Percentiles rank a stretch among this genome's conserved stretches.
These are phyloP conservation scores for Theristus sp. DNA, from an alignment of 2,888 invertebrate genomes.

Conservation along the genomic window DNA sequence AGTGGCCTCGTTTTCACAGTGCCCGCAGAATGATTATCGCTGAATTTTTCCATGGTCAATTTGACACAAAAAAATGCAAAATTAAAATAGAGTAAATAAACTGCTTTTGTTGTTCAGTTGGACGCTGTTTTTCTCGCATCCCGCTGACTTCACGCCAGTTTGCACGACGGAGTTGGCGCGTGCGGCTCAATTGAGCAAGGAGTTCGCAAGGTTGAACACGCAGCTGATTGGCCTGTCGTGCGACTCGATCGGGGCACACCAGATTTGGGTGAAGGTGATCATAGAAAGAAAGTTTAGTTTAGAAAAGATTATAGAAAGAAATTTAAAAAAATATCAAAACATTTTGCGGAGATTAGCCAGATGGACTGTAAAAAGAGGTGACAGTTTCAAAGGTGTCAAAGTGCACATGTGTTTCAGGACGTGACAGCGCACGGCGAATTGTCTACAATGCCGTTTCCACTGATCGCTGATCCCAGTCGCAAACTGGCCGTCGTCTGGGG, in stretches of 20 bases:
- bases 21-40: too few relatives aligned
- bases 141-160: slow-evolving; percentile 89
- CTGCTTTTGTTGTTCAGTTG: slow-evolving; percentile 44
- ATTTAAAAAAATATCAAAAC: too few relatives aligned
- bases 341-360: too few relatives aligned
- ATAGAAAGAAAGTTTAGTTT: slow-evolving; percentile 3
- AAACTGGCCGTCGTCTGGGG: slow-evolving; percentile 55
- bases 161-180: slow-evolving; percentile 84
- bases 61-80: neutral
- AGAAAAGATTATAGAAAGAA: too few relatives aligned
- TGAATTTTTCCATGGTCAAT: neutral
- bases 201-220: slow-evolving; percentile 30
- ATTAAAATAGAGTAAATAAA: neutral
- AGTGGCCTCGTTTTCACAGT: neutral
- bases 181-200: slow-evolving; percentile 37
- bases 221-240: slow-evolving; percentile 69
- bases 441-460: slow-evolving; percentile 59
- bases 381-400: too few relatives aligned
- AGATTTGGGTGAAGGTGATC: slow-evolving; percentile 48
- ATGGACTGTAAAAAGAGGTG: too few relatives aligned
- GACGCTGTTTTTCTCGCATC: slow-evolving; percentile 84
- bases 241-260: slow-evolving; percentile 59
- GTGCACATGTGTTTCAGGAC: too few relatives aligned
- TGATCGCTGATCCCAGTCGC: slow-evolving; percentile 69
- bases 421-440: too few relatives aligned